These are phyloP conservation scores for Drosophila pruinosa DNA, from an alignment of 1,140 invertebrate species.

Conservation along the genomic window DNA sequence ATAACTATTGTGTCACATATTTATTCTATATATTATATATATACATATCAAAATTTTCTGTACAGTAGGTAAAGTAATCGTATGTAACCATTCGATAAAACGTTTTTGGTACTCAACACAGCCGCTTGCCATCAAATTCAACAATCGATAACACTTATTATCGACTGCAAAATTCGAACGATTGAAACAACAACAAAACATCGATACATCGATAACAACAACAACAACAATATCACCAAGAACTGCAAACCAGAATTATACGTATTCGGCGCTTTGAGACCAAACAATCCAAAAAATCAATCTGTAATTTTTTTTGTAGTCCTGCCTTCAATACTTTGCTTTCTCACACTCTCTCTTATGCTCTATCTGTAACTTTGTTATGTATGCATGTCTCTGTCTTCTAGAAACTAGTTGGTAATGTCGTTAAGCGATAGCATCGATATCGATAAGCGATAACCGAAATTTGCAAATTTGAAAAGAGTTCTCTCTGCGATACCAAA, in stretches of 20 bases:
- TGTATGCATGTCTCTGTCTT: slow-evolving; percentile 65
- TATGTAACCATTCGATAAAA: slow-evolving; percentile 11
- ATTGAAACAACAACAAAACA: slow-evolving; percentile 29
- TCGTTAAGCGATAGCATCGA: slow-evolving; percentile 34
- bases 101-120: slow-evolving; percentile 41
- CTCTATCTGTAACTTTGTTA: slow-evolving; percentile 62
- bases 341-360: slow-evolving; percentile 46
- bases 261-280: slow-evolving; percentile 61
- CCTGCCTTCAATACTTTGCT: slow-evolving; percentile 30
- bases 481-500: slow-evolving; percentile 49
- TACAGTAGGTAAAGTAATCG: slow-evolving; percentile 60
- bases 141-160: slow-evolving; percentile 36
- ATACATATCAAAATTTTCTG: slow-evolving; percentile 36
- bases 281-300: slow-evolving; percentile 25
- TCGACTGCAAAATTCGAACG: slow-evolving; percentile 42
- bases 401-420: slow-evolving; percentile 42
- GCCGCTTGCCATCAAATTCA: slow-evolving; percentile 56
- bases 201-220: slow-evolving; percentile 6
- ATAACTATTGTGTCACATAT: slow-evolving; percentile 53
- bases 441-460: slow-evolving; percentile 36
- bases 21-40: slow-evolving; percentile 39
- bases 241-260: slow-evolving; percentile 17
- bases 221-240: slow-evolving; percentile 8
- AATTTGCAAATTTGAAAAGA: slow-evolving; percentile 71
- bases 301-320: slow-evolving; percentile 34